These are phyloP conservation scores for Paraplagusia blochii DNA, from an alignment of 2,113 vertebrate genomes.

Conservation along the genomic window DNA sequence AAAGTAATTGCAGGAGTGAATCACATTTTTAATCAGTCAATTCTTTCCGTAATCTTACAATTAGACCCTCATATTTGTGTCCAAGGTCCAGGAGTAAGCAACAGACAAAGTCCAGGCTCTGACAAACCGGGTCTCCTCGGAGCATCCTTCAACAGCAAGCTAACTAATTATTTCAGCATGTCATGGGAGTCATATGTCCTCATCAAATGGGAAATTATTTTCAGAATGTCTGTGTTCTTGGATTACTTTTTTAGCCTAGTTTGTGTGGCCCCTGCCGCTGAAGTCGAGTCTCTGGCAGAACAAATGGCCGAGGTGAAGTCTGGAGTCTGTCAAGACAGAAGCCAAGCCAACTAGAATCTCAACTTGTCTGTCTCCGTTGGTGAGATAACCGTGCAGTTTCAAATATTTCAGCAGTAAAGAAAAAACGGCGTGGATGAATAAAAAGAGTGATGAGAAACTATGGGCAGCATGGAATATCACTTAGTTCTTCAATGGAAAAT, in stretches of 20 bases:
- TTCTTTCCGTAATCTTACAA: slow-evolving; percentile 61
- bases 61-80: slow-evolving; percentile 47
- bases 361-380: slow-evolving; percentile 52
- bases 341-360: slow-evolving; percentile 56
- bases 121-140: slow-evolving; percentile 55
- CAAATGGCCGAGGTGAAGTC: slow-evolving; percentile 59
- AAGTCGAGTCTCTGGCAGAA: slow-evolving; percentile 52
- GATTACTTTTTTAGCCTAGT: slow-evolving; percentile 57
- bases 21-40: slow-evolving; percentile 56
- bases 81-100: slow-evolving; percentile 46
- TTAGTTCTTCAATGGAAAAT: slow-evolving; percentile 71
- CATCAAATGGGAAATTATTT: slow-evolving; percentile 76
- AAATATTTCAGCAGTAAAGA: slow-evolving; percentile 52
- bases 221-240: slow-evolving; percentile 59
- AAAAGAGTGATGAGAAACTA: slow-evolving; percentile 32
- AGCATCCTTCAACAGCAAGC: slow-evolving; percentile 67
- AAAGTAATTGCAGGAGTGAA: slow-evolving; percentile 53
- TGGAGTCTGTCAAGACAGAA: slow-evolving; percentile 63
- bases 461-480: slow-evolving; percentile 66
- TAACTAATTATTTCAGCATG: slow-evolving; percentile 78
- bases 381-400: slow-evolving; percentile 61
- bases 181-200: slow-evolving; percentile 69
- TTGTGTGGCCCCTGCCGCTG: slow-evolving; percentile 39
- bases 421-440: slow-evolving; percentile 22
- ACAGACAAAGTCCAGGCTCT: slow-evolving; percentile 50